phyloP scores from a whole-genome alignment of 2,888 invertebrate species.

The Meteorus colon region DNA sequence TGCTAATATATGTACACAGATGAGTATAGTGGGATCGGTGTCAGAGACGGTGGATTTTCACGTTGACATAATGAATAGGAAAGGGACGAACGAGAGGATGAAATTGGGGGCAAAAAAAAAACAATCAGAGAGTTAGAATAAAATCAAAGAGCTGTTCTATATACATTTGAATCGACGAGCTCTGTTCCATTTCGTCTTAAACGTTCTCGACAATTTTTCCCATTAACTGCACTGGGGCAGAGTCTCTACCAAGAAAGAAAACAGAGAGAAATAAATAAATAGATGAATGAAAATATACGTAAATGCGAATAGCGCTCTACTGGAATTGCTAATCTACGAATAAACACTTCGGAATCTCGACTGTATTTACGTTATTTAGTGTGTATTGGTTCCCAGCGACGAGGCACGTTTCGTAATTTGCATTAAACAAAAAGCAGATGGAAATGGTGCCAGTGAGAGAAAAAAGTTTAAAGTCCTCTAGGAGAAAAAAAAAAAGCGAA shows the following conservation, averaged over 20 bases:
- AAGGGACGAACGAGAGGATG: too few relatives aligned
- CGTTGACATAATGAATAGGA: too few relatives aligned
- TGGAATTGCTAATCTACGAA: slow-evolving; percentile 69
- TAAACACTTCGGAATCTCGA: slow-evolving; percentile 61
- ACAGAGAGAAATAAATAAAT: not conserved
- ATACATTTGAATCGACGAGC: not conserved
- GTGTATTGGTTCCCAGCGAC: slow-evolving; percentile 61
- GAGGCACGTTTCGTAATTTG: slow-evolving; percentile 54
- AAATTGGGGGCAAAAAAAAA: not conserved
- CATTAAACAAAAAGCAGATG: slow-evolving; percentile 49
- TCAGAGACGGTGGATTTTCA: too few relatives aligned
- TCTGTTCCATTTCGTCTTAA: not conserved
- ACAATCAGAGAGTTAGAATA: not conserved
- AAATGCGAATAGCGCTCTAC: slow-evolving; percentile 22
- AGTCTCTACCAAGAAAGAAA: not conserved
- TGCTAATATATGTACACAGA: not conserved
- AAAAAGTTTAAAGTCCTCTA: slow-evolving; percentile 10
- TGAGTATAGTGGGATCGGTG: too few relatives aligned
- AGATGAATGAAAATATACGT: slow-evolving; percentile 7
- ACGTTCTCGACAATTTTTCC: not conserved
- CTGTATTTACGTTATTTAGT: slow-evolving; percentile 52
- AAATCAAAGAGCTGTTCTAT: not conserved
- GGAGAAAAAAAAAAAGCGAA: slow-evolving; percentile 18
- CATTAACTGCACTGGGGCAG: not conserved
- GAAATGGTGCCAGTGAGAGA: slow-evolving; percentile 36